Conservation (phyloP, 30 jellyfish, hydroid and myxozoan species). For the Sanderia malayensis region DNA sequence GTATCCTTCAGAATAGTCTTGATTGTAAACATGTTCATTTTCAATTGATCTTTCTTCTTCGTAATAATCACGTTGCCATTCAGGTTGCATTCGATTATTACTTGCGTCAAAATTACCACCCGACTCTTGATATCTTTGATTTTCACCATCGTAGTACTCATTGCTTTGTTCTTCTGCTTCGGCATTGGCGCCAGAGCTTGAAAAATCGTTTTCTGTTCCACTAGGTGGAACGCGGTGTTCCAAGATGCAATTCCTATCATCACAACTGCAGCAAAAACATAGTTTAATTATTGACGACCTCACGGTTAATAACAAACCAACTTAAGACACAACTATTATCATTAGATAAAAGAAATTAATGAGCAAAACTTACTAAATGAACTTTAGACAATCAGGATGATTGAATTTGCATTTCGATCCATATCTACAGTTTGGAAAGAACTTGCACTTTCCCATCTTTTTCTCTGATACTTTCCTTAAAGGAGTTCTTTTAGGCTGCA, state of each 20-base stretch:
- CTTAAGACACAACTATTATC: too few relatives aligned
- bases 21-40: not conserved
- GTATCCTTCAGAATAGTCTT: not conserved
- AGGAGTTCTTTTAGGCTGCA: not conserved
- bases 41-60: not conserved
- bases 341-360: too few relatives aligned
- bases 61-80: not conserved
- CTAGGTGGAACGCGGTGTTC: slow-evolving; percentile 40
- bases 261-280: slow-evolving; percentile 30
- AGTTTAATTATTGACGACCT: slow-evolving; percentile 14
- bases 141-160: not conserved
- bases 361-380: slow-evolving; percentile 33
- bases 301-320: too few relatives aligned
- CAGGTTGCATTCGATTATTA: not conserved
- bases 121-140: not conserved
- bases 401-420: slow-evolving; percentile 58
- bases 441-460: slow-evolving; percentile 39
- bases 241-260: slow-evolving; percentile 8
- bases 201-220: too few relatives aligned
- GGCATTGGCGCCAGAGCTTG: too few relatives aligned
- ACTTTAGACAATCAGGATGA: slow-evolving; percentile 74
- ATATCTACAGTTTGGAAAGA: slow-evolving; percentile 73
- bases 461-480: not conserved
- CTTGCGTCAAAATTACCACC: not conserved
- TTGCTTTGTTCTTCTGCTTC: too few relatives aligned